These are phyloP conservation scores for Tragelaphus strepsiceros DNA, from an alignment of 2,113 vertebrate genomes.

Conservation along the genomic window DNA sequence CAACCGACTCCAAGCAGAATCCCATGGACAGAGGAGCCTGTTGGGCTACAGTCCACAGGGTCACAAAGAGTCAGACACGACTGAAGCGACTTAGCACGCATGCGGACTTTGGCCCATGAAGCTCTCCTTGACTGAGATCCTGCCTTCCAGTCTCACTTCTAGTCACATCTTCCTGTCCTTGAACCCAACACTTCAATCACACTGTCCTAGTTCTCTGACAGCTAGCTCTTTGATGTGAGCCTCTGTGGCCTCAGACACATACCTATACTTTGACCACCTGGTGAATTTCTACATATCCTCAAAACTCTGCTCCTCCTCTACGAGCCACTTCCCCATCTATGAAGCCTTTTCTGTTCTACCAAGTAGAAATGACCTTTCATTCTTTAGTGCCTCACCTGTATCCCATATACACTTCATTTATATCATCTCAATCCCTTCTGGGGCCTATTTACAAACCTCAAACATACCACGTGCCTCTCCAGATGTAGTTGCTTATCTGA, in stretches of 20 bases:
- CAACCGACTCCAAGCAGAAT: not conserved
- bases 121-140: not conserved
- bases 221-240: not conserved
- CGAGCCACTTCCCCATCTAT: not conserved
- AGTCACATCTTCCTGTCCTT: not conserved
- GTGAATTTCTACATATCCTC: not conserved
- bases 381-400: not conserved
- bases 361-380: not conserved
- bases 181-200: not conserved
- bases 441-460: not conserved
- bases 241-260: not conserved
- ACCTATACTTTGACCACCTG: not conserved
- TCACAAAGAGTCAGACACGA: not conserved
- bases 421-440: not conserved
- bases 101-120: not conserved
- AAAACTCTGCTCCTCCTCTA: not conserved
- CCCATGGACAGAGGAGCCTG: not conserved
- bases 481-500: not conserved
- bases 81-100: not conserved
- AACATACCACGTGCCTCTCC: not conserved
- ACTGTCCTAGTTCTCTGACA: not conserved
- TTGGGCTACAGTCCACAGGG: not conserved
- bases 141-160: not conserved
- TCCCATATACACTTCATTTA: not conserved
- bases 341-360: not conserved